phyloP scores from a whole-genome alignment of 2,797 vertebrate species.

The Myoxocephalus aenaeus region DNA sequence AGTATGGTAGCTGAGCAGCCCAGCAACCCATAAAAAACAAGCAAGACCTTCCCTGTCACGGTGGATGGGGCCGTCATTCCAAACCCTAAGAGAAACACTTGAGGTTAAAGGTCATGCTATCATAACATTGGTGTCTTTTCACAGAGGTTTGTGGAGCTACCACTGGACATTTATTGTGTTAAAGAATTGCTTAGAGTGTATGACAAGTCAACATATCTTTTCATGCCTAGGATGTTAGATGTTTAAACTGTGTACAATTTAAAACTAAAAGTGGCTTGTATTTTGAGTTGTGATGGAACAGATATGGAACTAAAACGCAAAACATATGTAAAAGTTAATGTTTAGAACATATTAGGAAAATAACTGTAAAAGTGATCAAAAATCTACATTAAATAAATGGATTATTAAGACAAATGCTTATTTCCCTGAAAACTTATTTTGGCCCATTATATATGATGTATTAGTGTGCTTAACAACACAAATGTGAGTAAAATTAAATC shows the following conservation, averaged over 20 bases:
- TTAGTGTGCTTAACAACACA: not conserved
- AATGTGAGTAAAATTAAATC: not conserved
- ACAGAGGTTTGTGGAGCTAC: not conserved
- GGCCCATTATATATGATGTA: not conserved
- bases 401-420: not conserved
- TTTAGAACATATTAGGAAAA: not conserved
- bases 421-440: not conserved
- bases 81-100: slow-evolving; percentile 65
- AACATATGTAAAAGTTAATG: not conserved
- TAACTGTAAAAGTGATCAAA: not conserved
- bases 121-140: not conserved
- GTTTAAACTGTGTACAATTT: not conserved
- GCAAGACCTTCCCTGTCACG: slow-evolving; percentile 68
- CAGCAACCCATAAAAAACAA: slow-evolving; percentile 79
- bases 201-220: too few relatives aligned
- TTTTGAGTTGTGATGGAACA: not conserved
- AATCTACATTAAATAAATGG: not conserved
- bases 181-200: not conserved
- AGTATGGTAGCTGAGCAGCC: slow-evolving; percentile 75
- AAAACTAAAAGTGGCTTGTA: not conserved
- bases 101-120: not conserved
- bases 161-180: not conserved
- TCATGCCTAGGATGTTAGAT: too few relatives aligned
- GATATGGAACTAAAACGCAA: not conserved
- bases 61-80: slow-evolving; percentile 75